phyloP scores from a whole-genome alignment of 1,140 invertebrate genomes.

The Leptinotarsa lineolata region DNA sequence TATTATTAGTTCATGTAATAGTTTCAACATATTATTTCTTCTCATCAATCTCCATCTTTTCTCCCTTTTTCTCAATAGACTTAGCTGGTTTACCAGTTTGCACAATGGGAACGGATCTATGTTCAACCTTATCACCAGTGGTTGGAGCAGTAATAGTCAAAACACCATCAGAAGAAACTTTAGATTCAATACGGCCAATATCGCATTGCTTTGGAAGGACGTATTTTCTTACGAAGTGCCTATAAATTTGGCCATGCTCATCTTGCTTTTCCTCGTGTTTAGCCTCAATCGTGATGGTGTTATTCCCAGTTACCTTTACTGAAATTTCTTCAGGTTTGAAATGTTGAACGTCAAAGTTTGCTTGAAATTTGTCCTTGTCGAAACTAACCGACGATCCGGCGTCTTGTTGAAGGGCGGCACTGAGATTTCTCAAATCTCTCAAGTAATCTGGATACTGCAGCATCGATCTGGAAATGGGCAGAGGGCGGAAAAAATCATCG shows the following conservation, averaged over 20 bases:
- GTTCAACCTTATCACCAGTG: slow-evolving; percentile 43
- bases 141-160: slow-evolving; percentile 63
- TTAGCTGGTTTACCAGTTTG: slow-evolving; percentile 58
- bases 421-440: slow-evolving; percentile 60
- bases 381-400: slow-evolving; percentile 55
- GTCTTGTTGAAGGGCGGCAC: slow-evolving; percentile 43
- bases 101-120: slow-evolving; percentile 57
- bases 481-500: slow-evolving; percentile 43
- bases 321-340: slow-evolving; percentile 80
- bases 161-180: slow-evolving; percentile 66
- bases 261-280: slow-evolving; percentile 73
- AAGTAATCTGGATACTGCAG: slow-evolving; percentile 53
- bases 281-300: slow-evolving; percentile 67
- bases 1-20: too few relatives aligned
- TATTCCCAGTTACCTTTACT: slow-evolving; percentile 74
- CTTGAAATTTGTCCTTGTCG: slow-evolving; percentile 67
- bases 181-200: slow-evolving; percentile 61
- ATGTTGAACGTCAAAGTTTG: slow-evolving; percentile 68
- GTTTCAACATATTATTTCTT: too few relatives aligned
- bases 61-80: slow-evolving; percentile 24
- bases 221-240: slow-evolving; percentile 71
- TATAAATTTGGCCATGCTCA: slow-evolving; percentile 66
- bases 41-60: not conserved
- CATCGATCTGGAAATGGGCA: slow-evolving; percentile 23
- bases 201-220: slow-evolving; percentile 63